These are phyloP conservation scores for Oligia latruncula DNA, from an alignment of 2,888 invertebrate genomes.

Conservation along the genomic window DNA sequence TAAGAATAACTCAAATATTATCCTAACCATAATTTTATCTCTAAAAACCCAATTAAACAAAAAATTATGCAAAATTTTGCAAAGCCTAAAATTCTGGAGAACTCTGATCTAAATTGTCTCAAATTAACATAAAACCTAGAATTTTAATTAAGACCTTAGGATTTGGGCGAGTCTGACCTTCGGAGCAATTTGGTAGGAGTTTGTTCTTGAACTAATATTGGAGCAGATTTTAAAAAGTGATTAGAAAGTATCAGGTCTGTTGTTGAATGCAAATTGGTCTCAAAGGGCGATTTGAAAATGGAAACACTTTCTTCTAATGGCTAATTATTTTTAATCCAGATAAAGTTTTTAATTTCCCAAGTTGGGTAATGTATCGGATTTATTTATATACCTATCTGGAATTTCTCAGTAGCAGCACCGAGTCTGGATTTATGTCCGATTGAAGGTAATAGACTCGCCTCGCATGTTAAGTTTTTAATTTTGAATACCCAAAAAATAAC, in stretches of 20 bases:
- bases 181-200: slow-evolving; percentile 15
- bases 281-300: background rate
- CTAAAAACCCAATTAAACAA: slow-evolving; percentile 47
- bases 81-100: slow-evolving; percentile 49
- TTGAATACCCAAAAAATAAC: background rate
- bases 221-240: slow-evolving; percentile 30
- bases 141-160: slow-evolving; percentile 64
- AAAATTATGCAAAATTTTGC: slow-evolving; percentile 56
- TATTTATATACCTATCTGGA: background rate
- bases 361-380: no score
- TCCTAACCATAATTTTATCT: slow-evolving; percentile 25
- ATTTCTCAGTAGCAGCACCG: background rate
- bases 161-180: slow-evolving; percentile 48
- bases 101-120: slow-evolving; percentile 56
- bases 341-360: background rate
- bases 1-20: slow-evolving; percentile 23
- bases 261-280: slow-evolving; percentile 3
- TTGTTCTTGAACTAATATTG: slow-evolving; percentile 43
- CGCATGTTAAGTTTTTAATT: background rate
- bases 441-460: background rate
- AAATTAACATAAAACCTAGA: slow-evolving; percentile 65
- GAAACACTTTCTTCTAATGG: background rate
- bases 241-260: slow-evolving; percentile 1
- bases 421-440: background rate
- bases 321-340: background rate